Percentiles rank a stretch among this genome's conserved stretches.
phyloP scores from a whole-genome alignment of 2,888 invertebrate genomes.

The Iphiclides podalirius region DNA sequence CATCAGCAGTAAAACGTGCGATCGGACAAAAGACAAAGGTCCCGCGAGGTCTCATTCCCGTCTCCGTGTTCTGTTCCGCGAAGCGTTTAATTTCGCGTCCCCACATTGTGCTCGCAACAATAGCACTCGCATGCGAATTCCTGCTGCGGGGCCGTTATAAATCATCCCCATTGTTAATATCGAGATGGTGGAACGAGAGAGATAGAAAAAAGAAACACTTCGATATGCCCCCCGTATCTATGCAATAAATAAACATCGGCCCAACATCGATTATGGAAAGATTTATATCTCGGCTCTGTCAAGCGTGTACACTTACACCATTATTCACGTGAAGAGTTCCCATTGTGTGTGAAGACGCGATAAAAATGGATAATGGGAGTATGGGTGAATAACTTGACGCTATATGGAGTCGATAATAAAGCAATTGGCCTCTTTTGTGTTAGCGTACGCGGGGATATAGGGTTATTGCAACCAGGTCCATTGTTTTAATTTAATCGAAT shows the following conservation, averaged over 20 bases:
- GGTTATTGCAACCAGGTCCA: slow-evolving; percentile 1
- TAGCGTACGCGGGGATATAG: slow-evolving; percentile 9
- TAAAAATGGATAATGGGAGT: slow-evolving; percentile 47
- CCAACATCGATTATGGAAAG: slow-evolving; percentile 71
- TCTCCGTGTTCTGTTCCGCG: not conserved
- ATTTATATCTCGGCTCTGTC: slow-evolving; percentile 68
- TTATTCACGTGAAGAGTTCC: slow-evolving; percentile 60
- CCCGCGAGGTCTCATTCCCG: slow-evolving; percentile 3
- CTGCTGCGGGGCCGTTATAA: slow-evolving; percentile 44
- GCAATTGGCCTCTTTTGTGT: slow-evolving; percentile 18
- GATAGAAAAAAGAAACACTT: slow-evolving; percentile 49
- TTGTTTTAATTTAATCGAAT: slow-evolving; percentile 5
- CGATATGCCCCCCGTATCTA: slow-evolving; percentile 42
- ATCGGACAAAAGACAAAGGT: slow-evolving; percentile 1
- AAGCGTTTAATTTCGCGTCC: slow-evolving; percentile 11
- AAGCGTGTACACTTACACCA: slow-evolving; percentile 57
- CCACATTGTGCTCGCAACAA: slow-evolving; percentile 17
- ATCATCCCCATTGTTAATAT: slow-evolving; percentile 66
- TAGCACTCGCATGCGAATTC: slow-evolving; percentile 2
- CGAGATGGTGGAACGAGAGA: not conserved
- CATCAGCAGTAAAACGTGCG: slow-evolving; percentile 3
- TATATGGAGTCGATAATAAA: slow-evolving; percentile 17
- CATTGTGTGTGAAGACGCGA: slow-evolving; percentile 53
- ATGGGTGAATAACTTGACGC: slow-evolving; percentile 18
- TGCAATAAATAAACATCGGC: slow-evolving; percentile 70